phyloP scores from a whole-genome alignment of 1,140 invertebrate species.

The Hyphantria cunea region DNA sequence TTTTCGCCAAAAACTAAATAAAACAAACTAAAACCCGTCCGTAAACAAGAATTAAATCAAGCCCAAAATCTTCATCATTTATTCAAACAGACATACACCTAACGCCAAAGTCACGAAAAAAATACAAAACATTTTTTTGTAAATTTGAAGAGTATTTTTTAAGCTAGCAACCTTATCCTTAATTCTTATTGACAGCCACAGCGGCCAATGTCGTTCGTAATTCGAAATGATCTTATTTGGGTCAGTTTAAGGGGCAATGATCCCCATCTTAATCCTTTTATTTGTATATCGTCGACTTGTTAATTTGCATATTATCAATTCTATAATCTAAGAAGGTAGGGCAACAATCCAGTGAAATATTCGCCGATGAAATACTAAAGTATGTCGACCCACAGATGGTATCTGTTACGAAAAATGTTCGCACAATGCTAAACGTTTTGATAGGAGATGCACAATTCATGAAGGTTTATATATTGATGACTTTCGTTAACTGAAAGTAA shows the following conservation, averaged over 20 bases:
- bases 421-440: constrained; percentile 25
- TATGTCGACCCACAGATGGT: constrained; percentile 60
- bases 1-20: constrained; percentile 1
- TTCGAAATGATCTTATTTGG: constrained; percentile 74
- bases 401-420: constrained; percentile 45
- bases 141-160: constrained; percentile 41
- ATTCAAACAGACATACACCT: neutral
- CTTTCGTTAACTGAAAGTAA: neutral
- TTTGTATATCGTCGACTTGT: constrained; percentile 61
- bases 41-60: constrained; percentile 13
- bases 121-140: constrained; percentile 14
- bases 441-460: neutral
- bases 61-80: constrained; percentile 10
- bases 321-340: constrained; percentile 63
- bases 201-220: constrained; percentile 57
- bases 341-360: constrained; percentile 69
- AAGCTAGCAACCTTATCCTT: constrained; percentile 70
- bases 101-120: constrained; percentile 17
- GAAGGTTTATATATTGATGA: neutral
- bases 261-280: constrained; percentile 66
- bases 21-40: constrained; percentile 10
- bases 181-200: constrained; percentile 69
- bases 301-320: constrained; percentile 73
- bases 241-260: constrained; percentile 71
- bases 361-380: constrained; percentile 65